Percentiles rank a stretch among this genome's conserved stretches.
phyloP scores from a whole-genome alignment of 37 sponge, comb jelly and placozoan species.

The Spongilla lacustris region DNA sequence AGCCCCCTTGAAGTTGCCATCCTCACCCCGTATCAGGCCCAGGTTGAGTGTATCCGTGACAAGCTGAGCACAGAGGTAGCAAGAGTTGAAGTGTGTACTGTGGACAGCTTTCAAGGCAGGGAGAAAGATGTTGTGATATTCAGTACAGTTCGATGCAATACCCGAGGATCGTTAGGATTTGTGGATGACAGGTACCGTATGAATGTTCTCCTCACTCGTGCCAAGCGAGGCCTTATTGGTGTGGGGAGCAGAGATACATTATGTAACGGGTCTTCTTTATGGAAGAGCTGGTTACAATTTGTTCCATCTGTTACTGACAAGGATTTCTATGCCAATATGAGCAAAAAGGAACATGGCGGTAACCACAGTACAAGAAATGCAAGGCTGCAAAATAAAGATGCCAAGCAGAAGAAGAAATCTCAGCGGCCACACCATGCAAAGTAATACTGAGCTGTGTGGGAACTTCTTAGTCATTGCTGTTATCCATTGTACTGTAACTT shows the following conservation, averaged over 20 bases:
- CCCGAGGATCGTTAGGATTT: constrained; percentile 46
- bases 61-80: constrained; percentile 5
- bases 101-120: constrained; percentile 81
- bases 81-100: constrained; percentile 46
- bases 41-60: constrained; percentile 60
- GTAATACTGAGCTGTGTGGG: too few species aligned
- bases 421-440: too few species aligned
- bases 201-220: constrained; percentile 81
- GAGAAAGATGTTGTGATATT: constrained; percentile 80
- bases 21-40: constrained; percentile 78
- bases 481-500: too few species aligned
- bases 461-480: too few species aligned
- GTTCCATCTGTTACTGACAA: constrained; percentile 2
- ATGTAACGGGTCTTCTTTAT: constrained; percentile 21
- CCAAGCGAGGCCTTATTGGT: constrained; percentile 67
- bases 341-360: too few species aligned
- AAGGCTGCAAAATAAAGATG: too few species aligned
- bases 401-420: too few species aligned
- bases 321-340: neutral
- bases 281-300: constrained; percentile 63
- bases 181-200: constrained; percentile 51
- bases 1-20: constrained; percentile 48
- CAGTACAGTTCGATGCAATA: constrained; percentile 64
- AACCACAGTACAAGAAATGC: too few species aligned
- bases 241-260: constrained; percentile 59